Evolutionary conservation across 2,888 invertebrate genomes (phyloP), one percentile per base, ranked within the genome.

Genomic region (Hanleya hanleyi): DNA sequence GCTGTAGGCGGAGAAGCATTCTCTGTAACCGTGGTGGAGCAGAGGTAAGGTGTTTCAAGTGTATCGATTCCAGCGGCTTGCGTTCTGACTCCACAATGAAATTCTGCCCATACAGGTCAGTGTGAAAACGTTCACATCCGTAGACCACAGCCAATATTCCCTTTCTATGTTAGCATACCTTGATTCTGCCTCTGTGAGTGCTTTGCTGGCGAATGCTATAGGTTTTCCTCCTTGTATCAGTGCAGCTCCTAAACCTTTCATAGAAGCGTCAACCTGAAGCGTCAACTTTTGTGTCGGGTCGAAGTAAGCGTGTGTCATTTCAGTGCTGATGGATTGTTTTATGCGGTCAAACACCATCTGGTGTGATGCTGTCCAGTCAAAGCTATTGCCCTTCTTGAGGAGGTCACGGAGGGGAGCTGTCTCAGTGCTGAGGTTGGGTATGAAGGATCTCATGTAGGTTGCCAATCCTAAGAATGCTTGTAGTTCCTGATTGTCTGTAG

Each of bases 131-230:
- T 61, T 72, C 50, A 26, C 67, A 64, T 1, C 71, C 79, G 37
- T 76, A 77, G 0, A 79, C 79, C 15, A 71, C 66, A 37, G 74
- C 78, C n/a, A 80, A 47, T 9, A 71, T 62, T 80, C 76, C 32
- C 74, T 62, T 61, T 79, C 75, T 1, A 76, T 80, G 36, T 73
- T 67, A 7, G 73, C 77, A 64, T 73, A 73, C 15, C 72, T 47
- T 18, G 47, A n/a, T 38, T 51, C 75, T 15, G 50, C 49, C 49
- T 76, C 74, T 9, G 72, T 57, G 33, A 78, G 57, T 15, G 50
- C 38, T 67, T 77, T 70, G 26, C 71, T 72, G 3, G 70, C 74
- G 47, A 67, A 73, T 15, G 75, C 73, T 12, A 78, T 68, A 33
- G 74, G 76, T 57, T 67, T 69, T 15, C 69, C 72, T 1, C 73